A percentile compares a stretch with the other conserved stretches of the same genome.
phyloP scores from a whole-genome alignment of 2,113 vertebrate genomes.

The Agapornis roseicollis region DNA sequence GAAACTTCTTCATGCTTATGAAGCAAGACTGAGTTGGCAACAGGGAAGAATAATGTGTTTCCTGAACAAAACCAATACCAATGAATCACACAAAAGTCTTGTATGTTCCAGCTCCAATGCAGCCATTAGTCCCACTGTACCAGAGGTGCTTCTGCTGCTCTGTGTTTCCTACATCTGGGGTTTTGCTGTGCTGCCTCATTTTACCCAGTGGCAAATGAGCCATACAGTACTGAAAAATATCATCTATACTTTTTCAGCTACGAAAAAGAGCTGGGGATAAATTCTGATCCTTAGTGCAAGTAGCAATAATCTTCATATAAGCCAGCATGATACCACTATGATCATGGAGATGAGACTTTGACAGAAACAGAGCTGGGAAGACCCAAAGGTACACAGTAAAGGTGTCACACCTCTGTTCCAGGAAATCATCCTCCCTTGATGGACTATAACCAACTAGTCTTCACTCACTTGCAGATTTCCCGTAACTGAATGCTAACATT shows the following conservation, averaged over 20 bases:
- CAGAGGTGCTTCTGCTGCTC: neutral
- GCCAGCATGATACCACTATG: neutral
- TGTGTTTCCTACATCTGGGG: fast-evolving
- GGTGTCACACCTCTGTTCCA: neutral
- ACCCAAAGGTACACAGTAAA: neutral
- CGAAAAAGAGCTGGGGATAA: neutral
- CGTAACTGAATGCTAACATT: neutral
- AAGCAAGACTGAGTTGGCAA: neutral
- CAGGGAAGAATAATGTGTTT: neutral
- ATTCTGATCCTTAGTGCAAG: neutral
- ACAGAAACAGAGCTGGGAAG: neutral
- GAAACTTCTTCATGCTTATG: neutral
- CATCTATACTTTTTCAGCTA: neutral
- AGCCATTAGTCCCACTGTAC: neutral
- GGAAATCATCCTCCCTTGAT: neutral
- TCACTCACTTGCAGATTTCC: neutral
- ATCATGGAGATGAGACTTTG: neutral
- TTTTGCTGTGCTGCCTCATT: neutral
- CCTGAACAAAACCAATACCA: neutral
- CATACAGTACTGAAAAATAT: neutral
- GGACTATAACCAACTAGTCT: neutral
- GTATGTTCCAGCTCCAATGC: neutral
- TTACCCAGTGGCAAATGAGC: neutral
- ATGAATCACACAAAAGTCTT: neutral
- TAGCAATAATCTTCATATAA: neutral